These are phyloP conservation scores for Agapornis roseicollis DNA, from an alignment of 2,113 vertebrate species.

Conservation along the genomic window DNA sequence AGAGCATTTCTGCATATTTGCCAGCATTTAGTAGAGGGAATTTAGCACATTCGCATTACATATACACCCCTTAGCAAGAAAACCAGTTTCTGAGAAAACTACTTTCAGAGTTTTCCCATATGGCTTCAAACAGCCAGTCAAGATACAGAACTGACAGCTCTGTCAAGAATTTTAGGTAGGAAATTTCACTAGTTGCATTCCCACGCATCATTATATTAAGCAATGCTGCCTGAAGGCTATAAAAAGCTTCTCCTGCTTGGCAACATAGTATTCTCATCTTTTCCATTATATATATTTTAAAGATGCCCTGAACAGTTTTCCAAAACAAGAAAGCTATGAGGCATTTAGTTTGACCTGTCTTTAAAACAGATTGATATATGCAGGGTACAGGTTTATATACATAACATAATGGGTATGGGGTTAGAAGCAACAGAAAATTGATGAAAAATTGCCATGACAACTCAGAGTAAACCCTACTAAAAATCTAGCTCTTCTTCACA, in stretches of 20 bases:
- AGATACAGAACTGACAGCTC: slow-evolving; percentile 34
- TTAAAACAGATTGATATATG: not conserved
- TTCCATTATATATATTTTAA: not conserved
- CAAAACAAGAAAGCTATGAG: not conserved
- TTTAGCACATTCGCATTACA: not conserved
- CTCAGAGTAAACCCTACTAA: not conserved
- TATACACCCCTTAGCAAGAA: not conserved
- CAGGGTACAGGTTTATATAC: not conserved
- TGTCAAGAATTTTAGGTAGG: slow-evolving; percentile 19
- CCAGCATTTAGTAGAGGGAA: not conserved
- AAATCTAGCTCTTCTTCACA: not conserved
- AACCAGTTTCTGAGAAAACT: slow-evolving; percentile 1
- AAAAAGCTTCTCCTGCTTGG: slow-evolving; percentile 27
- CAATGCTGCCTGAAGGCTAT: slow-evolving; percentile 23
- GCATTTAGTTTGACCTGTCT: not conserved
- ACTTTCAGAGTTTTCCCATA: slow-evolving; percentile 13
- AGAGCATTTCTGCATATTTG: not conserved
- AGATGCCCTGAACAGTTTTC: not conserved
- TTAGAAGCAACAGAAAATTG: not conserved
- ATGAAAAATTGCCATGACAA: not conserved
- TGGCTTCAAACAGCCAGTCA: slow-evolving; percentile 2
- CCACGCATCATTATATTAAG: slow-evolving; percentile 52
- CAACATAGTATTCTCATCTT: not conserved
- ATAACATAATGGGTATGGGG: not conserved
- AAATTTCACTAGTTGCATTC: slow-evolving; percentile 20